phyloP scores from a whole-genome alignment of 2,888 invertebrate genomes.

The Lucinisca nassula region DNA sequence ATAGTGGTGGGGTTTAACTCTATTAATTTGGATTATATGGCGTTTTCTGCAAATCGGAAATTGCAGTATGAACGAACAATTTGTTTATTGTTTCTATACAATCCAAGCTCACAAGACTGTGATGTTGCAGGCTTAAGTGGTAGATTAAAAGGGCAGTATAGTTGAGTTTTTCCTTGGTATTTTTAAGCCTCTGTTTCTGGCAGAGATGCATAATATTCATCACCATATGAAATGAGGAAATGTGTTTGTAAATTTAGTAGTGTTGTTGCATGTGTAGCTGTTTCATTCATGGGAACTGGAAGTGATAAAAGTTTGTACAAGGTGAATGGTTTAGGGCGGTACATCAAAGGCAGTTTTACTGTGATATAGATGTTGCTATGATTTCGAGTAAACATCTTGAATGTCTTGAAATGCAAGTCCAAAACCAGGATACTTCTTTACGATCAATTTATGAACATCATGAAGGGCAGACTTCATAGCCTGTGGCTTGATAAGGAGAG shows the following conservation, averaged over 20 bases:
- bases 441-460: background rate
- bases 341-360: background rate
- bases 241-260: too few species aligned
- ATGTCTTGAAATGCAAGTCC: background rate
- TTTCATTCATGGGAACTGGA: too few species aligned
- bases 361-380: background rate
- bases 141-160: background rate
- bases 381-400: background rate
- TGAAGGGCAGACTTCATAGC: too few species aligned
- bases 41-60: conserved; percentile 24
- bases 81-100: background rate
- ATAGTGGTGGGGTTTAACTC: conserved; percentile 14
- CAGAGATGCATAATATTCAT: background rate
- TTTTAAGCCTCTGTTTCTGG: background rate
- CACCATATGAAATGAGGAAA: background rate
- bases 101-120: background rate
- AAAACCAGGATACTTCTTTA: background rate
- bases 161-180: background rate
- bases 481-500: conserved; percentile 6
- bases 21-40: background rate
- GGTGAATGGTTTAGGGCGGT: background rate
- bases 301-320: background rate
- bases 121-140: background rate
- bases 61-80: background rate
- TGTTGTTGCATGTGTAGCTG: too few species aligned